These are phyloP conservation scores for Belonocnema kinseyi DNA, from an alignment of 1,140 invertebrate species.

Conservation along the genomic window DNA sequence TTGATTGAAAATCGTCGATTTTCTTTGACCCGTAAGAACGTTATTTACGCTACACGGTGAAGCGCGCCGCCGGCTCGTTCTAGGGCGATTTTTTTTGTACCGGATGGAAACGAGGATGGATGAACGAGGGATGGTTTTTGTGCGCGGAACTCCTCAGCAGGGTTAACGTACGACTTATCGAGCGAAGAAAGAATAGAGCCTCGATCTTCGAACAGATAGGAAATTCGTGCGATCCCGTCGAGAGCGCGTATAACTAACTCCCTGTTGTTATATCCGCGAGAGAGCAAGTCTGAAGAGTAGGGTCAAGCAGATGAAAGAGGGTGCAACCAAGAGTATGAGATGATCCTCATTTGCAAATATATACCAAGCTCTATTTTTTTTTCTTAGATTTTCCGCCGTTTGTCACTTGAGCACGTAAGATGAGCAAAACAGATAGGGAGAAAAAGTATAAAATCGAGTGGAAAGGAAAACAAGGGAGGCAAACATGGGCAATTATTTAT, in stretches of 20 bases:
- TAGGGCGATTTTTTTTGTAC: constrained; percentile 2
- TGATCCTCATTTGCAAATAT: constrained; percentile 29
- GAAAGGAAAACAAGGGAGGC: not conserved
- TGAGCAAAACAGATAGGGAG: not conserved
- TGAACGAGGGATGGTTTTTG: constrained; percentile 24
- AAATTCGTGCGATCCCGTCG: constrained; percentile 34
- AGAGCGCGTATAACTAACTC: constrained; percentile 35
- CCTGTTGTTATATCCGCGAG: constrained; percentile 26
- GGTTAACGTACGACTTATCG: constrained; percentile 30
- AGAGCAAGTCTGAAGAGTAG: constrained; percentile 26
- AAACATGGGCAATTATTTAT: not conserved
- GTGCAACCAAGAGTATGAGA: not conserved
- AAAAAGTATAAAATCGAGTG: constrained; percentile 5
- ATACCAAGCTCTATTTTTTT: not conserved
- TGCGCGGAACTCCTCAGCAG: constrained; percentile 15
- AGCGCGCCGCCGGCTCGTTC: constrained; percentile 1
- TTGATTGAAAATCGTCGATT: constrained; percentile 46
- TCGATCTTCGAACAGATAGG: constrained; percentile 24
- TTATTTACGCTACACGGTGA: constrained; percentile 21
- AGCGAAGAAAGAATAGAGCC: constrained; percentile 30
- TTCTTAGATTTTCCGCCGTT: not conserved
- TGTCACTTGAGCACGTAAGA: constrained; percentile 1
- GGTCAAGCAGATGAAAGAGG: constrained; percentile 21
- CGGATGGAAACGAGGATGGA: constrained; percentile 17
- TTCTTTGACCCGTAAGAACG: constrained; percentile 19